Conservation (phyloP, 1,140 invertebrate species). For the Littorina saxatilis region DNA sequence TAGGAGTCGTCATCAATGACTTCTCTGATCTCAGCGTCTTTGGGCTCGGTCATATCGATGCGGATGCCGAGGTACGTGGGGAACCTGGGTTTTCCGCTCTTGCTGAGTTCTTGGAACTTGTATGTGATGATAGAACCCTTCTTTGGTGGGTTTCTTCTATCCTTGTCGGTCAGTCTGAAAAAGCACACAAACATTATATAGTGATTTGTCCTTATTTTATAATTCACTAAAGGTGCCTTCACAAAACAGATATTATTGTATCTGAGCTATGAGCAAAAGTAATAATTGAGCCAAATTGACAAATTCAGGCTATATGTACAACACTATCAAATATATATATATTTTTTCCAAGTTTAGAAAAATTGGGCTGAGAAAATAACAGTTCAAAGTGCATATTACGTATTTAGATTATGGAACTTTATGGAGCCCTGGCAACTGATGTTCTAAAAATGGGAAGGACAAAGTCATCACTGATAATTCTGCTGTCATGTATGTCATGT, state of each 20-base stretch:
- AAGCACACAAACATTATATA: neutral
- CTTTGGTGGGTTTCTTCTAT: constrained; percentile 67
- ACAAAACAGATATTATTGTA: neutral
- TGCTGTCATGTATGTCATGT: no score
- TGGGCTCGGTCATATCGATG: constrained; percentile 68
- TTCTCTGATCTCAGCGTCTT: constrained; percentile 62
- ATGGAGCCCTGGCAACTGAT: no score
- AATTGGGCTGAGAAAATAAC: no score
- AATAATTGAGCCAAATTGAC: no score
- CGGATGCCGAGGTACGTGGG: constrained; percentile 66
- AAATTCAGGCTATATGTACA: no score
- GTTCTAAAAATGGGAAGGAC: no score
- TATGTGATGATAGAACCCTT: constrained; percentile 72
- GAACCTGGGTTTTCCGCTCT: constrained; percentile 68
- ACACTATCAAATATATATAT: no score
- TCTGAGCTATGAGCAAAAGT: neutral
- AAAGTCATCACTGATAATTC: no score
- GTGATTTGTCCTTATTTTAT: neutral
- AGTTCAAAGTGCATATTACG: no score
- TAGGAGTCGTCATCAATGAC: constrained; percentile 34
- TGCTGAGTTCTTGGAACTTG: constrained; percentile 71
- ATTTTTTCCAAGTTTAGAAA: no score
- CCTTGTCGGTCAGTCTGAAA: constrained; percentile 65
- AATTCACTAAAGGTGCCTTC: neutral
- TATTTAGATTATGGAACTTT: no score